phyloP scores from a whole-genome alignment of 2,113 vertebrate genomes.

The Bufo bufo region DNA sequence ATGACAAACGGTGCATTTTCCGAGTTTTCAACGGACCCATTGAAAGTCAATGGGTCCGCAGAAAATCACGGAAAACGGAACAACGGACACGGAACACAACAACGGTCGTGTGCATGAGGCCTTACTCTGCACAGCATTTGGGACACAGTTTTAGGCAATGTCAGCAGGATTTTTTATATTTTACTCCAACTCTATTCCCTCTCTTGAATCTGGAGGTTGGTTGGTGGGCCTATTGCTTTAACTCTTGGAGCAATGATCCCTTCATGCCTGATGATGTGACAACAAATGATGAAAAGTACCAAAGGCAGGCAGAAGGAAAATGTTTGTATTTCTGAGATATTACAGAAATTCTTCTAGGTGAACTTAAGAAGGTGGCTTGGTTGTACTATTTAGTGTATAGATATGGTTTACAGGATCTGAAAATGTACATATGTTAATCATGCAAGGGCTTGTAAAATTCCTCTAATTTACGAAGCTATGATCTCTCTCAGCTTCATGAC shows the following conservation, averaged over 20 bases:
- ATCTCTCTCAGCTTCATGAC: neutral
- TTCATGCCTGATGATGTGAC: neutral
- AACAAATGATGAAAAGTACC: neutral
- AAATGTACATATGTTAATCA: neutral
- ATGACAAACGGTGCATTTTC: too few species aligned
- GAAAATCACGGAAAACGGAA: too few species aligned
- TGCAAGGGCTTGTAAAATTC: conserved; percentile 5
- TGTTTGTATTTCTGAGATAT: neutral
- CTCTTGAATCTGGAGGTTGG: too few species aligned
- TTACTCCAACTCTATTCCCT: too few species aligned
- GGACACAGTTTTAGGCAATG: too few species aligned
- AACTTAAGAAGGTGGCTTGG: neutral
- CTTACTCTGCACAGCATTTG: too few species aligned
- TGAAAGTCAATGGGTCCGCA: too few species aligned
- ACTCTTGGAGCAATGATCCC: neutral
- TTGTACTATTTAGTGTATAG: neutral
- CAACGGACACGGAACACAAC: too few species aligned
- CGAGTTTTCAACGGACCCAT: too few species aligned
- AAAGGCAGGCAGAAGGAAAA: neutral
- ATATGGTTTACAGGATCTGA: neutral
- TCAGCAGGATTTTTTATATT: too few species aligned
- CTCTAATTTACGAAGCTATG: neutral
- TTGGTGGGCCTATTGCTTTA: neutral
- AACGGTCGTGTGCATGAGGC: too few species aligned
- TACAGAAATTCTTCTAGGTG: neutral